phyloP scores from a whole-genome alignment of 2,113 vertebrate species.

The Rhinoderma darwinii region DNA sequence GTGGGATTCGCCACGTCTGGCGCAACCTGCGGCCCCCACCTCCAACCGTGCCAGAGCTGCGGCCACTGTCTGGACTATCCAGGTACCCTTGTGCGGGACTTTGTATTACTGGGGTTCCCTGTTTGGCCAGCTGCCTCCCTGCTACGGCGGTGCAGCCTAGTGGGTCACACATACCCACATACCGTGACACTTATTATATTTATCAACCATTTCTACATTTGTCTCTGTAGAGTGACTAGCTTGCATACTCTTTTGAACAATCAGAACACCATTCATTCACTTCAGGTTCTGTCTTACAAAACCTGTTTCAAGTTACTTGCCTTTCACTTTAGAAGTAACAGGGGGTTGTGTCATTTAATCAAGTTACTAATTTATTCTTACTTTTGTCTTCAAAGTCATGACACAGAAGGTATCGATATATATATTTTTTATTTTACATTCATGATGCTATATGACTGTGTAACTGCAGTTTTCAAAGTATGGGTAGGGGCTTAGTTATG shows the following conservation, averaged over 20 bases:
- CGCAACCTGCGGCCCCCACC: too few relatives aligned
- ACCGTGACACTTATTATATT: too few relatives aligned
- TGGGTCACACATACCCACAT: too few relatives aligned
- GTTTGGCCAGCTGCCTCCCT: too few relatives aligned
- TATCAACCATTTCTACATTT: too few relatives aligned
- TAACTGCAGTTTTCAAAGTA: background rate
- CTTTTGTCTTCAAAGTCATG: background rate
- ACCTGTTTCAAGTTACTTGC: conserved; percentile 11
- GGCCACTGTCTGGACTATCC: too few relatives aligned
- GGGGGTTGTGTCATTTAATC: background rate
- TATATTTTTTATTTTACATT: background rate
- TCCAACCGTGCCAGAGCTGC: too few relatives aligned
- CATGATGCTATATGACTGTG: background rate
- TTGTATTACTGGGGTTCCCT: too few relatives aligned
- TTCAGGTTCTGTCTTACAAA: background rate
- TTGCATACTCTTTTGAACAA: background rate
- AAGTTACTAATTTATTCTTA: background rate
- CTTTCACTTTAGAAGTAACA: background rate
- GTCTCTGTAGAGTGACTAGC: background rate
- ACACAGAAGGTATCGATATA: background rate
- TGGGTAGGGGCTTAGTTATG: background rate
- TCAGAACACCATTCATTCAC: background rate
- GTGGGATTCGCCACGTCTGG: too few relatives aligned
- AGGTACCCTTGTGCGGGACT: too few relatives aligned
- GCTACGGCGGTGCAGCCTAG: too few relatives aligned